Percentiles rank a stretch among this genome's conserved stretches.
Conservation (phyloP, 1,140 invertebrate species). For the Lordiphosa clarofinis region DNA sequence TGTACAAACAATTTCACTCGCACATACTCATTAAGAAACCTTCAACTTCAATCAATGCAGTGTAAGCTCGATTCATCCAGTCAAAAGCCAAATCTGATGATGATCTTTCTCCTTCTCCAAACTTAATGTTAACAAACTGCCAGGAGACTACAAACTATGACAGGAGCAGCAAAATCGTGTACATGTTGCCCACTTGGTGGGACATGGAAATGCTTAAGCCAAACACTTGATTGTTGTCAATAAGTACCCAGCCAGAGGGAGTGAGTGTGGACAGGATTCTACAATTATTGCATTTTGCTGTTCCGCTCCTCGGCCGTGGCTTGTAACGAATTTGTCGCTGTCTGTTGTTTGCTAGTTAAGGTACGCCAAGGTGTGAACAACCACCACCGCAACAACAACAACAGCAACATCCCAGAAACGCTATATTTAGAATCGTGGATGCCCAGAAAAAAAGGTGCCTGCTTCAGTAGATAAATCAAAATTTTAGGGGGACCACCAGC, state of each 20-base stretch:
- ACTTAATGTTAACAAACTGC: too few species aligned
- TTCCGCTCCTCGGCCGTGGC: constrained; percentile 12
- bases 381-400: constrained; percentile 3
- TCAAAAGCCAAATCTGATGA: constrained; percentile 9
- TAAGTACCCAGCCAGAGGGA: too few species aligned
- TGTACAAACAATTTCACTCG: too few species aligned
- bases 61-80: too few species aligned
- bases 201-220: too few species aligned
- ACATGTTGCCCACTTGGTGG: too few species aligned
- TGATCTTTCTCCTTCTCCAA: neutral
- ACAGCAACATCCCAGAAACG: neutral
- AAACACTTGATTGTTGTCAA: too few species aligned
- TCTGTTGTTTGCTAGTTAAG: constrained; percentile 33
- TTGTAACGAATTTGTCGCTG: constrained; percentile 71
- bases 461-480: constrained; percentile 65
- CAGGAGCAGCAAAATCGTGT: too few species aligned
- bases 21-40: too few species aligned
- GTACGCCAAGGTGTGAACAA: constrained; percentile 57
- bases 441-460: constrained; percentile 36
- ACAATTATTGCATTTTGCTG: constrained; percentile 72
- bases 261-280: constrained; percentile 7
- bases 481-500: constrained; percentile 65
- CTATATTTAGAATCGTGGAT: constrained; percentile 53
- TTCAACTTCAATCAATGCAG: too few species aligned
- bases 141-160: neutral